Evolutionary conservation across 2,113 vertebrate genomes (phyloP).

Genomic region (Osmerus eperlanus): DNA sequence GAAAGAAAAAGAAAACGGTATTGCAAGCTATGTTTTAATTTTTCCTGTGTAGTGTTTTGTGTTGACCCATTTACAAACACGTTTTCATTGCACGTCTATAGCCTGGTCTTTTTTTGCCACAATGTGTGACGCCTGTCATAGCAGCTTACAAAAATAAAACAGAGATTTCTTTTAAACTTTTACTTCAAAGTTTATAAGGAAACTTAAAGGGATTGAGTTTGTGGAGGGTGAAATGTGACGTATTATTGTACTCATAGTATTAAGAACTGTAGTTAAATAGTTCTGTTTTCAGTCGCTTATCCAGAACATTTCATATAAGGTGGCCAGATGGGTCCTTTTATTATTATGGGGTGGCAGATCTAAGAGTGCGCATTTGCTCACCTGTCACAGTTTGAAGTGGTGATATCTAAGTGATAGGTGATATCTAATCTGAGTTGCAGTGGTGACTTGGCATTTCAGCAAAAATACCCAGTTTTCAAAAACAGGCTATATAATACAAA

Average conservation of each 20-base stretch:
- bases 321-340: too few relatives aligned
- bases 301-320: background rate
- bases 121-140: constrained; percentile 5
- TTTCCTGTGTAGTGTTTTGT: background rate
- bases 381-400: too few relatives aligned
- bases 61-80: background rate
- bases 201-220: background rate
- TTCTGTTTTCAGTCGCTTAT: background rate
- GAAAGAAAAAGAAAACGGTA: too few relatives aligned
- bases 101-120: background rate
- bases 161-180: background rate
- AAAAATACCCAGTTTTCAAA: too few relatives aligned
- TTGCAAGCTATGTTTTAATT: too few relatives aligned
- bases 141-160: constrained; percentile 5
- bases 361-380: too few relatives aligned
- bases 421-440: too few relatives aligned
- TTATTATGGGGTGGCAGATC: too few relatives aligned
- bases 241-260: too few relatives aligned
- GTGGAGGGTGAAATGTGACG: background rate
- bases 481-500: too few relatives aligned
- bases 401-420: background rate
- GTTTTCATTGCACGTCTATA: background rate
- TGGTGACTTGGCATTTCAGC: background rate
- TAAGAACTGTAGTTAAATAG: background rate
- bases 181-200: background rate